Evolutionary conservation across 2,797 vertebrate species (phyloP).

Genomic region (Poecilia velifera): DNA sequence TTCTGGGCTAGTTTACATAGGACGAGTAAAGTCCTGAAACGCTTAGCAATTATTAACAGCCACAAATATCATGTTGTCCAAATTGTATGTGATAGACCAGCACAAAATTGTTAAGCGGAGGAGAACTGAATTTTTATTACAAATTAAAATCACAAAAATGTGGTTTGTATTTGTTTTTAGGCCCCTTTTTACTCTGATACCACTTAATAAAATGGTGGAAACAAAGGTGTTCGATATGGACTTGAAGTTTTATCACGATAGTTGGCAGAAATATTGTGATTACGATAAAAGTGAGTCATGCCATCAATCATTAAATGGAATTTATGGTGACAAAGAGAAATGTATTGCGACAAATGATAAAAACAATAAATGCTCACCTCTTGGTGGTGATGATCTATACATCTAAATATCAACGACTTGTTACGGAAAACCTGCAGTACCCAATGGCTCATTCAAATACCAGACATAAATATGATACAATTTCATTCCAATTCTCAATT

Average conservation of each 20-base stretch:
- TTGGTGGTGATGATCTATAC: background rate
- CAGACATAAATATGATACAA: background rate
- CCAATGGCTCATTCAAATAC: background rate
- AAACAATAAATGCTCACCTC: no score
- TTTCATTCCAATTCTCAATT: background rate
- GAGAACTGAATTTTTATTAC: background rate
- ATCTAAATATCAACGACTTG: background rate
- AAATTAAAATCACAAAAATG: background rate
- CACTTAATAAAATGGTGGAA: background rate
- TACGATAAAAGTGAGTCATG: no score
- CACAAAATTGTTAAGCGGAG: background rate
- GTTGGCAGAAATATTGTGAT: no score
- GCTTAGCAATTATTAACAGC: background rate
- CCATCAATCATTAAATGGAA: no score
- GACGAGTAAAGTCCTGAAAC: background rate
- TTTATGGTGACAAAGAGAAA: no score
- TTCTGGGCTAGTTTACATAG: background rate
- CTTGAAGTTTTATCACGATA: no score
- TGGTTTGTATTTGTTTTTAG: background rate
- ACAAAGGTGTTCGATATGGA: no score
- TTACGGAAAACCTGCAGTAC: background rate
- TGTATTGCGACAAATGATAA: no score
- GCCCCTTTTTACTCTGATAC: background rate
- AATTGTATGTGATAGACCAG: background rate
- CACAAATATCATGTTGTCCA: background rate